phyloP scores from a whole-genome alignment of 1,140 invertebrate genomes.

The Belonocnema kinseyi region DNA sequence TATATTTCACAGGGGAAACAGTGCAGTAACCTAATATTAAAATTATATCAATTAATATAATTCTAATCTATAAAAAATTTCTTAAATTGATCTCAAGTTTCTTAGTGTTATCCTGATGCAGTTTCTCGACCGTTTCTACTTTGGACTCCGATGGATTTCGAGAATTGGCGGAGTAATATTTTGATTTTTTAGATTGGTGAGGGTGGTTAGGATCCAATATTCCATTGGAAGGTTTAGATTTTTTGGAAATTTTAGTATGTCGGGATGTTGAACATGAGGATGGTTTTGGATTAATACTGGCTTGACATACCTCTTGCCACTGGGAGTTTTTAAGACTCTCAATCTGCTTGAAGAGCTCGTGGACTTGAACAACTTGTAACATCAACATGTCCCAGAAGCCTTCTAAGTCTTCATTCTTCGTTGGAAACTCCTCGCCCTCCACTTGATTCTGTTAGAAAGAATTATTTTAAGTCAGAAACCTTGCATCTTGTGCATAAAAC shows the following conservation, averaged over 20 bases:
- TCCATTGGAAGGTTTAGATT: slow-evolving; percentile 3
- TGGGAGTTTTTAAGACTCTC: slow-evolving; percentile 81
- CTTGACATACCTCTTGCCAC: slow-evolving; percentile 80
- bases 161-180: slow-evolving; percentile 40
- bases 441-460: slow-evolving; percentile 78
- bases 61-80: background rate
- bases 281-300: slow-evolving; percentile 33
- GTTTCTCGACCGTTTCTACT: slow-evolving; percentile 12
- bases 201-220: background rate
- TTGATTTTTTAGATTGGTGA: background rate
- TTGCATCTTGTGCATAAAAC: background rate
- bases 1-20: too few relatives aligned
- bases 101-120: background rate
- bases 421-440: slow-evolving; percentile 88
- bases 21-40: too few relatives aligned
- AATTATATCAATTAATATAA: too few relatives aligned
- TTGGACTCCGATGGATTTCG: slow-evolving; percentile 1
- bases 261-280: background rate
- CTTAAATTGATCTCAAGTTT: slow-evolving; percentile 3
- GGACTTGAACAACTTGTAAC: slow-evolving; percentile 90
- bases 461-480: slow-evolving; percentile 12
- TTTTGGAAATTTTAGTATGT: background rate
- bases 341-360: slow-evolving; percentile 87
- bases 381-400: slow-evolving; percentile 99
- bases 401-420: slow-evolving; percentile 91